phyloP scores from a whole-genome alignment of 2,113 vertebrate genomes.

The Nycticryphes semicollaris region DNA sequence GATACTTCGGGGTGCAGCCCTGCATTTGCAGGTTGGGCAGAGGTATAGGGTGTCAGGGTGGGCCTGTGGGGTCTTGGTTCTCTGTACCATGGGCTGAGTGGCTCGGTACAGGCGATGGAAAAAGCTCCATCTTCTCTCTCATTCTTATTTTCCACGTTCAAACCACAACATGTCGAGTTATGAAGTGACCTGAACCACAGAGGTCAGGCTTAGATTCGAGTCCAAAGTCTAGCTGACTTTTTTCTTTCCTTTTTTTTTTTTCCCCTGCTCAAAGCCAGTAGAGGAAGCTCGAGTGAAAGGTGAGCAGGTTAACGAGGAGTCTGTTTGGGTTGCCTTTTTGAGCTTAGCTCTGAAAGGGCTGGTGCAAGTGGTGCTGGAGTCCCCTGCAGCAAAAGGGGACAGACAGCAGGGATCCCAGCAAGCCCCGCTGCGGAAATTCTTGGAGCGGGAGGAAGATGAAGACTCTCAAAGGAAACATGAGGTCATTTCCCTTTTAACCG shows the following conservation, averaged over 20 bases:
- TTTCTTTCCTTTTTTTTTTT: background rate
- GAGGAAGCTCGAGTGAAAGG: background rate
- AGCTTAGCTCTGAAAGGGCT: background rate
- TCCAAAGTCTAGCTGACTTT: background rate
- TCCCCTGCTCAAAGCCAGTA: background rate
- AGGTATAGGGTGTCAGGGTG: background rate
- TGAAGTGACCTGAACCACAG: fast-evolving
- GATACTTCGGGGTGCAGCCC: background rate
- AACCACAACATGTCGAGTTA: fast-evolving
- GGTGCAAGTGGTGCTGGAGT: background rate
- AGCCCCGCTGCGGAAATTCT: background rate
- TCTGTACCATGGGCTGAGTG: background rate
- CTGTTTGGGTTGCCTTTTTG: background rate
- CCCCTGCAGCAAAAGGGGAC: background rate
- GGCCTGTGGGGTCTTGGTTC: fast-evolving
- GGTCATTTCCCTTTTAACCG: background rate
- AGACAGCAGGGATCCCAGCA: background rate
- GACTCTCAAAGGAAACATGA: constrained; percentile 20
- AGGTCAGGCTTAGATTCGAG: background rate
- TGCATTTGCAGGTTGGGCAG: background rate
- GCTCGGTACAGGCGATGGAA: background rate
- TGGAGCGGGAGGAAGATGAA: constrained; percentile 16
- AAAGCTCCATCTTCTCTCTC: background rate
- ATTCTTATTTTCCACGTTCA: background rate
- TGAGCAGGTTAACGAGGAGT: background rate